Evolutionary conservation across 2,797 vertebrate species (phyloP).

Genomic region (Neostethus bicornis): DNA sequence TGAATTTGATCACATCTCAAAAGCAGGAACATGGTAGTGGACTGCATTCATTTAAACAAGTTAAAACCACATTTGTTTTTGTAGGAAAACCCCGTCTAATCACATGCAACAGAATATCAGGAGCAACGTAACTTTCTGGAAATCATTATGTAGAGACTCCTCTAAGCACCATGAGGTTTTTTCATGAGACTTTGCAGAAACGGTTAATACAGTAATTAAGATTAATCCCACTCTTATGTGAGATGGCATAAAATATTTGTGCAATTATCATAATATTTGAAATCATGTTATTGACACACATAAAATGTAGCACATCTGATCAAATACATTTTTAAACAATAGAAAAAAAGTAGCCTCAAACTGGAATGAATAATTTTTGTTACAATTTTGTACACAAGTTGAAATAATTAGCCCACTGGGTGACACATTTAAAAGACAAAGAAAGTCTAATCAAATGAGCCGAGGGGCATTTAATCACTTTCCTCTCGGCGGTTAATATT

Average conservation of each 20-base stretch:
- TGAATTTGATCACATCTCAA: conserved; percentile 12
- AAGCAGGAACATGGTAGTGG: conserved; percentile 35
- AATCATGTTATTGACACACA: conserved; percentile 3
- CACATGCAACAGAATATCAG: neutral
- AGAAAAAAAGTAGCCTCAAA: conserved; percentile 6
- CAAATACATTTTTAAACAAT: conserved; percentile 30
- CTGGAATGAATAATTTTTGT: conserved; percentile 27
- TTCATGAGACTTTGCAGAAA: neutral
- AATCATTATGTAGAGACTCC: neutral
- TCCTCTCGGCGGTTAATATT: conserved; percentile 33
- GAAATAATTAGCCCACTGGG: conserved; percentile 55
- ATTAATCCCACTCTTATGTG: neutral
- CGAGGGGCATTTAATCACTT: conserved; percentile 34
- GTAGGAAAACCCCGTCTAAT: neutral
- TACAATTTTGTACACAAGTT: conserved; percentile 39
- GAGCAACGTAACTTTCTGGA: neutral
- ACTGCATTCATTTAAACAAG: conserved; percentile 21
- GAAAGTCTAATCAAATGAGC: conserved; percentile 28
- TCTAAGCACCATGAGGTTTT: neutral
- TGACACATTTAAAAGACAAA: conserved; percentile 60
- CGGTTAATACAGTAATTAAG: neutral
- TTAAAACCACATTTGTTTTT: conserved; percentile 8
- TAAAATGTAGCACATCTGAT: conserved; percentile 29
- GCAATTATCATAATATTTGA: too few relatives aligned
- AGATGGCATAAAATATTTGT: neutral